These are phyloP conservation scores for Lepas anatifera DNA, from an alignment of 2,888 invertebrate species.

Conservation along the genomic window DNA sequence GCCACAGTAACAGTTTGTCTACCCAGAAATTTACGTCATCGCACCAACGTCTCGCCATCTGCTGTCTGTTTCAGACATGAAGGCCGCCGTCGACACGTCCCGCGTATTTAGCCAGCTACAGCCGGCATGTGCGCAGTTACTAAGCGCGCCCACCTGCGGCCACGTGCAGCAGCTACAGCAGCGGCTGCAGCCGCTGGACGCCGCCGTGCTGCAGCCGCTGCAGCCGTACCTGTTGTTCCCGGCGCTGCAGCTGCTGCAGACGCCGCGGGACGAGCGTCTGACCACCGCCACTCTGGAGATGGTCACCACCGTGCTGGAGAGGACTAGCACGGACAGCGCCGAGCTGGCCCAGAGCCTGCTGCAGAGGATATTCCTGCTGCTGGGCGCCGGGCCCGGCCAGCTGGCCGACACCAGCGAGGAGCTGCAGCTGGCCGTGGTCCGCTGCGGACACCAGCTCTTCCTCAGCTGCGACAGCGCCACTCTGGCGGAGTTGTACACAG, in stretches of 20 bases:
- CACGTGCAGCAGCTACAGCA: background rate
- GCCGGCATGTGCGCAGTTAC: background rate
- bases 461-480: conserved; percentile 39
- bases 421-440: background rate
- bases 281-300: conserved; percentile 26
- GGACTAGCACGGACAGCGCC: conserved; percentile 34
- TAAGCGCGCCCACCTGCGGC: background rate
- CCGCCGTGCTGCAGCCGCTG: conserved; percentile 30
- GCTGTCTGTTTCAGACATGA: background rate
- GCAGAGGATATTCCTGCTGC: conserved; percentile 39
- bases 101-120: background rate
- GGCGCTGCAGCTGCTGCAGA: conserved; percentile 15
- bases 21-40: too few relatives aligned
- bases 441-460: background rate
- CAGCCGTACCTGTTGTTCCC: conserved; percentile 11
- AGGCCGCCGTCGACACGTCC: background rate
- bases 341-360: conserved; percentile 43
- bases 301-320: conserved; percentile 34
- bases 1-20: too few relatives aligned
- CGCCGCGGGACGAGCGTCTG: conserved; percentile 18
- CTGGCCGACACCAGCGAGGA: background rate
- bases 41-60: too few relatives aligned
- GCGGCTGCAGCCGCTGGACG: background rate
- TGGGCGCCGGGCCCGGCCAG: conserved; percentile 35
- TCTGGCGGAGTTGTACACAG: conserved; percentile 48